Evolutionary conservation across 2,888 invertebrate species (phyloP), one percentile per base, ranked within the genome.

Genomic region (Bellardia bayeri): DNA sequence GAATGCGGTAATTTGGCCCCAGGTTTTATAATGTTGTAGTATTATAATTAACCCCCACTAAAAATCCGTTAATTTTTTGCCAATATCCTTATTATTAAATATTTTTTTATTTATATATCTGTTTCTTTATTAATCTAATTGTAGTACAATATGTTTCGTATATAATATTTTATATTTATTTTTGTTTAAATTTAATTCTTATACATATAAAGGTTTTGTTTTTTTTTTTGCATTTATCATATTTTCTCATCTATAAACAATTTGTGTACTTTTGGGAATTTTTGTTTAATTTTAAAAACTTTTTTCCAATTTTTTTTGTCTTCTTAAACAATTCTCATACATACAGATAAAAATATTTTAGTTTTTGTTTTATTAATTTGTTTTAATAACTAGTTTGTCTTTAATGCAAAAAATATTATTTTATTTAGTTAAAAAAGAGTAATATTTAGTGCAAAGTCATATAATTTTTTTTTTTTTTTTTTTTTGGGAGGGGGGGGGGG

Each of bases 101-200:
- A 68, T 40, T 61, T 63, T 23, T 68, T 76, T 63, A 71, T 49
- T 63, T 64, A 16, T 54, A 54, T 76, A 23, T 63, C 64, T 51
- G 16, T 66, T 49, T 78, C 14, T 14, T 84, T 84, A 66, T 72
- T 83, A 58, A 79, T 72, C 78, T 78, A 72, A 84, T 56, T 84
- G 78, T 78, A 84, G 66, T 84, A 84, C 66, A 85, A 69, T 75
- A 76, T 64, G 45, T 75, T 80, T 64, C 63, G 63, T 71, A 76
- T 71, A 64, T 71, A 78, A 56, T 72, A 42, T 69, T 61, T 54
- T n/a, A 40, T 51, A 51, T 72, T 58, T 61, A 42, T 68, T 69
- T 63, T 4, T 30, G 37, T 58, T 58, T 49, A 33, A 72, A 58
- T 72, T 78, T 37, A 61, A 49, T 81, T 84, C 56, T 56, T 56